Conservation (phyloP, 2,113 vertebrate genomes). For the Alligator mississippiensis region DNA sequence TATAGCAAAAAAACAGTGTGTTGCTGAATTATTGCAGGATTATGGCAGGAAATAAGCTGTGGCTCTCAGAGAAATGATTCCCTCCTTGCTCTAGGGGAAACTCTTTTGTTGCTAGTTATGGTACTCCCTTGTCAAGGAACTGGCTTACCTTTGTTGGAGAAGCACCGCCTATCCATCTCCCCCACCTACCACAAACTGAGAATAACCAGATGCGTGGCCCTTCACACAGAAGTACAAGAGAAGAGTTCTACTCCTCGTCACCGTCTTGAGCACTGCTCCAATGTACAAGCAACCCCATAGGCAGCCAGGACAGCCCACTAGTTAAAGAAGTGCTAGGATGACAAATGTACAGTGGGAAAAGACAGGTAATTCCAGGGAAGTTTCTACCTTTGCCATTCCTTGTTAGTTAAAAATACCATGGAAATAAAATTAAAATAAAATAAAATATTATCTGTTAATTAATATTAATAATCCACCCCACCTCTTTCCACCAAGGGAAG, state of each 20-base stretch:
- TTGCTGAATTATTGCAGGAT: background rate
- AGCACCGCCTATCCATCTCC: background rate
- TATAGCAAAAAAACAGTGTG: background rate
- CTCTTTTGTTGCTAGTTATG: background rate
- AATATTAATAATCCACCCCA: background rate
- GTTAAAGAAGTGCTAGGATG: background rate
- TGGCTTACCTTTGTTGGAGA: background rate
- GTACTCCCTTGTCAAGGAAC: background rate
- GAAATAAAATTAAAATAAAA: constrained; percentile 35
- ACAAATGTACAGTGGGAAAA: background rate
- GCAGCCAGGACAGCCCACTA: fast-evolving
- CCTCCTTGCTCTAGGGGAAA: background rate
- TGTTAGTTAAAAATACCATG: constrained; percentile 16
- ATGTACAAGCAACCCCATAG: background rate
- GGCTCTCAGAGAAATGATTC: background rate
- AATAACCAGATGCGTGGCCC: background rate
- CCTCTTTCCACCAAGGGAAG: background rate
- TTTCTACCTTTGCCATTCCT: background rate
- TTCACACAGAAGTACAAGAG: fast-evolving
- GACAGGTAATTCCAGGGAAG: background rate
- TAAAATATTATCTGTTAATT: constrained; percentile 40
- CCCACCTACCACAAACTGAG: fast-evolving
- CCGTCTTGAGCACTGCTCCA: fast-evolving
- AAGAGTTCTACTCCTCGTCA: fast-evolving
- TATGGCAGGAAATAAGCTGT: background rate